phyloP scores from a whole-genome alignment of 2,113 vertebrate species.

The Sphaerodactylus townsendi region DNA sequence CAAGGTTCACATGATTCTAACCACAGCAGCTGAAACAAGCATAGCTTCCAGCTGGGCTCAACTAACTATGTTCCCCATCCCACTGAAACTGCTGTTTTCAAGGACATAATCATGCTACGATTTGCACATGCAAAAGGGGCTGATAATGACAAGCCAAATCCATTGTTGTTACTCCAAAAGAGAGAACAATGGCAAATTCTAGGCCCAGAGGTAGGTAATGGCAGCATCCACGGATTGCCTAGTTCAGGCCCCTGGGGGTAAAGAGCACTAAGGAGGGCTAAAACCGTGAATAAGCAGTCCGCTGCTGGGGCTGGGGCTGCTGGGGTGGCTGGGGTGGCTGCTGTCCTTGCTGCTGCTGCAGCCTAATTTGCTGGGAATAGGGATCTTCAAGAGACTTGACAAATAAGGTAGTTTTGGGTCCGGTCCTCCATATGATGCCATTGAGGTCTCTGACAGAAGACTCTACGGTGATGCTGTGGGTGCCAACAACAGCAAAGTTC shows the following conservation, averaged over 20 bases:
- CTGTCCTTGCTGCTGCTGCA: slow-evolving; percentile 78
- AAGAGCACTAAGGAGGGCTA: slow-evolving; percentile 25
- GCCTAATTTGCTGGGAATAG: slow-evolving; percentile 90
- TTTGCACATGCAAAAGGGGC: background rate
- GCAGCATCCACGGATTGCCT: background rate
- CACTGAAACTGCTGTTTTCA: background rate
- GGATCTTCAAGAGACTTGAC: slow-evolving; percentile 95
- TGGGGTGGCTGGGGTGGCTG: slow-evolving; percentile 71
- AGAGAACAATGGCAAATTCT: background rate
- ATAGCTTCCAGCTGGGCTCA: background rate
- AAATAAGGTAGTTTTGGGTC: slow-evolving; percentile 88
- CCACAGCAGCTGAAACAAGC: background rate
- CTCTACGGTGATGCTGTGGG: slow-evolving; percentile 91
- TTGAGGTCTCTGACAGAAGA: slow-evolving; percentile 93
- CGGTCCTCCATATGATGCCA: slow-evolving; percentile 92
- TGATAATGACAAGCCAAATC: background rate
- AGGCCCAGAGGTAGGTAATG: background rate
- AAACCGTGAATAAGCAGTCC: slow-evolving; percentile 77
- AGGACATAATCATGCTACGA: background rate
- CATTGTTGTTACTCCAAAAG: background rate
- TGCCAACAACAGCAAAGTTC: slow-evolving; percentile 91
- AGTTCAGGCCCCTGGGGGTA: fast-evolving
- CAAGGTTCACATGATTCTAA: background rate
- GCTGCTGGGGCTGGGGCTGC: slow-evolving; percentile 56
- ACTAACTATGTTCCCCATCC: background rate